A percentile compares a stretch with the other conserved stretches of the same genome.
Conservation (phyloP, 1,140 invertebrate genomes). For the Danaus melanippus region DNA sequence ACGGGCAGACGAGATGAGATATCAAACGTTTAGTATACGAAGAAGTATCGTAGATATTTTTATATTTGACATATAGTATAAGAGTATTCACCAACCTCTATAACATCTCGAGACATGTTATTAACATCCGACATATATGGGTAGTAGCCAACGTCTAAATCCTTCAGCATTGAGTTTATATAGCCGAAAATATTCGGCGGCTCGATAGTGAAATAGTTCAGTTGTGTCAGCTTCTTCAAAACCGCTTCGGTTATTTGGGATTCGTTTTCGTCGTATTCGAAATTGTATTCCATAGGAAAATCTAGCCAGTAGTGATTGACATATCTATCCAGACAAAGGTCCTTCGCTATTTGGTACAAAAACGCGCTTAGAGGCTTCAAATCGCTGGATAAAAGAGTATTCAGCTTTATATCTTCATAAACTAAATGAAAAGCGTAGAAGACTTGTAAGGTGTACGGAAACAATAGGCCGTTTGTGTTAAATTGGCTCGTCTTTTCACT, state of each 20-base stretch:
- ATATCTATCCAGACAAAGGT: conserved; percentile 82
- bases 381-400: conserved; percentile 79
- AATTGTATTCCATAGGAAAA: conserved; percentile 78
- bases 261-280: conserved; percentile 51
- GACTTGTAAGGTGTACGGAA: conserved; percentile 81
- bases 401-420: conserved; percentile 93
- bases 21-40: too few relatives aligned
- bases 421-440: conserved; percentile 89
- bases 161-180: conserved; percentile 76
- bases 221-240: conserved; percentile 75
- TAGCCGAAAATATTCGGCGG: conserved; percentile 82
- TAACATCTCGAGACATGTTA: conserved; percentile 79
- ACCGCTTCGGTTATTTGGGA: conserved; percentile 71
- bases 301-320: conserved; percentile 89
- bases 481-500: conserved; percentile 69
- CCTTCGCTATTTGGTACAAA: conserved; percentile 84
- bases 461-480: conserved; percentile 79
- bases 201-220: conserved; percentile 74
- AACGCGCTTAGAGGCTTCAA: conserved; percentile 80
- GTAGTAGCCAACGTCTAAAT: conserved; percentile 72
- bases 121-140: conserved; percentile 82
- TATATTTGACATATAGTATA: not conserved
- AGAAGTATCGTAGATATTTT: too few relatives aligned
- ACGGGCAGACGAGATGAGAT: too few relatives aligned
- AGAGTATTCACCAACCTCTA: conserved; percentile 73